Evolutionary conservation across 2,113 vertebrate genomes (phyloP), one percentile per base, ranked within the genome.

Genomic region (Potamarius usumacintae): DNA sequence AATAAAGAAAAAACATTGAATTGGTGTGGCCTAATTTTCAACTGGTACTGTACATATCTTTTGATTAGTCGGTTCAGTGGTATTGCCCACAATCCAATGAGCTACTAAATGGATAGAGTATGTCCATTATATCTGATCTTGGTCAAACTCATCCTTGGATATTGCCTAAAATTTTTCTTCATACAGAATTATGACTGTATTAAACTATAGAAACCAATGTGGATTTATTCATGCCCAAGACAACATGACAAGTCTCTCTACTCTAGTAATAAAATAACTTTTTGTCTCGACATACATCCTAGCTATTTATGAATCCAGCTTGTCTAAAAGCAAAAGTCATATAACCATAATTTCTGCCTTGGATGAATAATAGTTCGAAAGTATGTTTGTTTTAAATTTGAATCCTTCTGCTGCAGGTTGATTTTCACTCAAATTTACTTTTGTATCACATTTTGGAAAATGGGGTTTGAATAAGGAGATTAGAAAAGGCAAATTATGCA

Each of bases 181-280:
- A 67, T 57, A 72, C 27, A 53, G 27, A 25, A 57, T 55, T 27
- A 87, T 77, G 14, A 25, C 7, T 77, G 58, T 63, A 71, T 34
- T 18, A 9, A n/a, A 58, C 63, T 84, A n/a, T 20, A 2, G 77
- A 78, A 88, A 79, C 74, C 55, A 77, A 69, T 76, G 71, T 18
- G 1, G 78, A 57, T 74, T 14, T 63, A 52, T 89, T 90, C 84
- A 81, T 91, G 76, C 86, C 55, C 55, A n/a, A 78, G 30, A 77
- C 60, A 53, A 25, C 72, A 69, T 52, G 53, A 88, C 90, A 90
- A 91, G 84, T 82, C 71, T 69, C 72, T 58, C 48, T 74, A 85
- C 89, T 90, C 22, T 89, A 72, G 74, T 90, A 88, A 85, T 79
- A 34, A 89, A 88, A 92, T 89, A 25, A 89, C 78, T 82, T 92